Evolutionary conservation across 2,113 vertebrate genomes (phyloP).

Genomic region (Cynopterus brachyotis): DNA sequence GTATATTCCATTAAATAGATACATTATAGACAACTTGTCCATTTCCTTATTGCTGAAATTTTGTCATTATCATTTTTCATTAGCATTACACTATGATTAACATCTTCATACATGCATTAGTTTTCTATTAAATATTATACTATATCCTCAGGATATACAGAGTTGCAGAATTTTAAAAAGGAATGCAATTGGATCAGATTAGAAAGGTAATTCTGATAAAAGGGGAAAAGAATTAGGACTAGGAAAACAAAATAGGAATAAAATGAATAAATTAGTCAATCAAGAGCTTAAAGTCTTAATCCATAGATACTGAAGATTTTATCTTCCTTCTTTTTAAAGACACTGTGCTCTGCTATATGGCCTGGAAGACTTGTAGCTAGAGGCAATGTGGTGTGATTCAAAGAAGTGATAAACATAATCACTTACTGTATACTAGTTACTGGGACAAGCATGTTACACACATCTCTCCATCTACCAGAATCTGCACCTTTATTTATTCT

Average conservation of each 20-base stretch:
- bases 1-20: not conserved
- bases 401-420: not conserved
- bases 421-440: not conserved
- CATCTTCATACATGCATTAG: not conserved
- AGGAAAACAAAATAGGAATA: not conserved
- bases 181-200: not conserved
- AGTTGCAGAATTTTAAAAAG: slow-evolving; percentile 36
- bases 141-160: not conserved
- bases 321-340: slow-evolving; percentile 19
- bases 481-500: not conserved
- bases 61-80: not conserved
- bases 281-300: not conserved
- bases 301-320: not conserved
- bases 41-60: slow-evolving; percentile 11
- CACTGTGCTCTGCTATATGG: not conserved
- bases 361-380: not conserved
- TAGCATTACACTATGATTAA: not conserved
- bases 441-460: not conserved
- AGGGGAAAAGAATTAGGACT: not conserved
- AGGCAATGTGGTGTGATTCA: not conserved
- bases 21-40: not conserved
- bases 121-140: slow-evolving; percentile 21
- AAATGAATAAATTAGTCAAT: not conserved
- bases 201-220: slow-evolving; percentile 10
- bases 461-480: not conserved